Percentiles rank a stretch among this genome's conserved stretches.
phyloP scores from a whole-genome alignment of 2,113 vertebrate species.

The Ornithorhynchus anatinus region DNA sequence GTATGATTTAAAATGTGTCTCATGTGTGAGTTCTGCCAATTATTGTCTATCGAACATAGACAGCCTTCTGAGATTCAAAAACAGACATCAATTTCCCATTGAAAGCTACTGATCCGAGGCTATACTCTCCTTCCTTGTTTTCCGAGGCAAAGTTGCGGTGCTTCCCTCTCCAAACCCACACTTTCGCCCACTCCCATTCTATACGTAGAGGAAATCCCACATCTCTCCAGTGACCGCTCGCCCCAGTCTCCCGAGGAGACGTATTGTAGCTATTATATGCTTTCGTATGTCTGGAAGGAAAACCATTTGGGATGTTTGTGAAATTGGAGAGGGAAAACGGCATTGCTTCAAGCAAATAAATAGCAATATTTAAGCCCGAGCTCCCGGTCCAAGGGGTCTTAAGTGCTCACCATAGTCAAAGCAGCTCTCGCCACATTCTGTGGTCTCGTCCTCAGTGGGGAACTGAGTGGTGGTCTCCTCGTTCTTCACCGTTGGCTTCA shows the following conservation, averaged over 20 bases:
- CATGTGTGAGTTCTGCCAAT: neutral
- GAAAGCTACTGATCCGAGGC: neutral
- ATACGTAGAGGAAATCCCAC: too few relatives aligned
- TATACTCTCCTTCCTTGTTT: neutral
- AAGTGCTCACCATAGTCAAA: slow-evolving; percentile 71
- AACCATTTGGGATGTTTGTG: neutral
- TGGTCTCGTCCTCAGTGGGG: slow-evolving; percentile 73
- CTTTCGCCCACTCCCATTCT: neutral
- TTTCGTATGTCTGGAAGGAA: too few relatives aligned
- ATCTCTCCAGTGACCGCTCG: neutral
- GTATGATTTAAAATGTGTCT: neutral
- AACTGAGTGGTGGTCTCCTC: slow-evolving; percentile 80
- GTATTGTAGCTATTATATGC: neutral
- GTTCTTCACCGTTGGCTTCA: slow-evolving; percentile 82
- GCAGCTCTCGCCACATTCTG: slow-evolving; percentile 73
- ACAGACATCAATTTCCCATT: neutral
- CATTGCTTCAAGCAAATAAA: neutral
- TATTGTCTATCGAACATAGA: neutral
- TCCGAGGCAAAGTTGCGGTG: neutral
- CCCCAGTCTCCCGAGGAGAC: neutral
- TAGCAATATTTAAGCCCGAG: too few relatives aligned
- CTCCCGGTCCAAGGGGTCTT: too few relatives aligned
- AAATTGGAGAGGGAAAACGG: neutral
- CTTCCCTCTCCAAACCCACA: neutral
- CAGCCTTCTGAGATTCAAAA: neutral